Percentiles rank a stretch among this genome's conserved stretches.
phyloP scores from a whole-genome alignment of 2,113 vertebrate genomes.

The Ailurus styani region DNA sequence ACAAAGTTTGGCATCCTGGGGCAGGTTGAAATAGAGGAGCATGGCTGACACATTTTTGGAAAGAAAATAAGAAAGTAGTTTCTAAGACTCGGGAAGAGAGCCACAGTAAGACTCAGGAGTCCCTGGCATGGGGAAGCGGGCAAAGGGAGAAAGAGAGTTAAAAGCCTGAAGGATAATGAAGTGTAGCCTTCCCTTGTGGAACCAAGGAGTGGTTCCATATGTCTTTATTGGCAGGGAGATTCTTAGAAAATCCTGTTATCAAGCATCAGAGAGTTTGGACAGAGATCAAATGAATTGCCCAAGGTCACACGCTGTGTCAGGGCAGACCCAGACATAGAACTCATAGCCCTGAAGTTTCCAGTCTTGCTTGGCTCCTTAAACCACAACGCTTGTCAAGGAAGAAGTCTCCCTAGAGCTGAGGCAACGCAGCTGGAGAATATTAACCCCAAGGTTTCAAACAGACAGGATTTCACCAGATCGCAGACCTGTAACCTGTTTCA shows the following conservation, averaged over 20 bases:
- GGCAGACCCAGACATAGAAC: constrained; percentile 69
- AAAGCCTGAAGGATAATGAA: constrained; percentile 54
- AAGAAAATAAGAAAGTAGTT: background rate
- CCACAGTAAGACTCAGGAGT: background rate
- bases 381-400: constrained; percentile 62
- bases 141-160: constrained; percentile 39
- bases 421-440: constrained; percentile 64
- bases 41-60: constrained; percentile 6
- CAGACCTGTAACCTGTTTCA: constrained; percentile 34
- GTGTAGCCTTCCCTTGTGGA: constrained; percentile 35
- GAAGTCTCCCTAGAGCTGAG: constrained; percentile 54
- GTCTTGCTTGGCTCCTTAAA: constrained; percentile 58
- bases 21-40: background rate
- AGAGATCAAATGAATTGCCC: constrained; percentile 73
- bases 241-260: constrained; percentile 72
- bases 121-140: background rate
- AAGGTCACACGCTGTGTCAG: constrained; percentile 67
- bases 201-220: constrained; percentile 40
- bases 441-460: constrained; percentile 55
- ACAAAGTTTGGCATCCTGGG: background rate
- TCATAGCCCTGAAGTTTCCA: constrained; percentile 67
- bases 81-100: constrained; percentile 1
- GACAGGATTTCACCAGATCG: constrained; percentile 40
- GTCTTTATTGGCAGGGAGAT: constrained; percentile 39
- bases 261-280: constrained; percentile 71